phyloP scores from a whole-genome alignment of 2,888 invertebrate species.

The Agonopterix alstromeriana region DNA sequence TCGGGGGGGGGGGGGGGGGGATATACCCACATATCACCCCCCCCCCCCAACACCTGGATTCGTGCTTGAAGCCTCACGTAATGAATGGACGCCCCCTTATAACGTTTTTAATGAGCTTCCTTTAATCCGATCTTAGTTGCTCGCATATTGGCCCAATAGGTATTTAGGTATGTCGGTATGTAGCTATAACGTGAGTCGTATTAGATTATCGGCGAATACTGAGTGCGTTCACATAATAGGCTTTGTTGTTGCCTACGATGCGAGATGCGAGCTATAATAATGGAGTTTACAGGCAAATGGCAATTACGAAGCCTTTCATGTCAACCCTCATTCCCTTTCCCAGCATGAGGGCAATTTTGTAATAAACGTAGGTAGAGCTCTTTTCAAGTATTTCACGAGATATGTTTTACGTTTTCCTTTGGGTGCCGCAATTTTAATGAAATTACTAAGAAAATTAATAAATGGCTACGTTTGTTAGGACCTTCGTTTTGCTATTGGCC shows the following conservation, averaged over 20 bases:
- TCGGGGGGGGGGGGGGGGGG: too few relatives aligned
- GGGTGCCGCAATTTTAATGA: neutral
- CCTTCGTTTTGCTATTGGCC: too few relatives aligned
- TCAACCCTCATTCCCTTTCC: slow-evolving; percentile 35
- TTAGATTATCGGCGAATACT: slow-evolving; percentile 16
- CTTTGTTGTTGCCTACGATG: slow-evolving; percentile 27
- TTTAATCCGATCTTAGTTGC: too few relatives aligned
- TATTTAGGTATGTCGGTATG: slow-evolving; percentile 7
- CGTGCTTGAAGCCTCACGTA: too few relatives aligned
- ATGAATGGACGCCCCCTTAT: too few relatives aligned
- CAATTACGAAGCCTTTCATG: slow-evolving; percentile 49
- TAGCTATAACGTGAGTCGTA: slow-evolving; percentile 12
- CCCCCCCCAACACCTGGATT: too few relatives aligned
- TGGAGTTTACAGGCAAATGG: slow-evolving; percentile 47
- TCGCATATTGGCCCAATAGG: too few relatives aligned
- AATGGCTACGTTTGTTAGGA: too few relatives aligned
- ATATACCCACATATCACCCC: too few relatives aligned
- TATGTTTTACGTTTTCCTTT: slow-evolving; percentile 18
- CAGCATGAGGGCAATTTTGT: slow-evolving; percentile 44
- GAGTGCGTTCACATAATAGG: slow-evolving; percentile 25
- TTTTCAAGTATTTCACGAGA: slow-evolving; percentile 22
- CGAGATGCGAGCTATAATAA: slow-evolving; percentile 27
- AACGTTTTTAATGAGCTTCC: too few relatives aligned
- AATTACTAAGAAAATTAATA: neutral
- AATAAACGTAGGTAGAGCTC: slow-evolving; percentile 26